These are phyloP conservation scores for Cheilosia vernalis DNA, from an alignment of 2,888 invertebrate species.

Conservation along the genomic window DNA sequence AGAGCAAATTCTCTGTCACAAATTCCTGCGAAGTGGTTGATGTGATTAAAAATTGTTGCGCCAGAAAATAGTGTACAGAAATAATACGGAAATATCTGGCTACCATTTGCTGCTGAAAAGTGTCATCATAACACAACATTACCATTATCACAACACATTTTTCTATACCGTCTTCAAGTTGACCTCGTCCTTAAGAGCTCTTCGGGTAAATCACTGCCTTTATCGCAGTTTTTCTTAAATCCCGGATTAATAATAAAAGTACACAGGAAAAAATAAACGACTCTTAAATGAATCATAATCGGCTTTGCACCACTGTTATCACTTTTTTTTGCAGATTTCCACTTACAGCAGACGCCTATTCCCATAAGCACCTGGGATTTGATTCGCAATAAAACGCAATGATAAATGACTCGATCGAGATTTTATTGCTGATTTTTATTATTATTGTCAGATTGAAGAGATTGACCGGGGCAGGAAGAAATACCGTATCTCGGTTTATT, in stretches of 20 bases:
- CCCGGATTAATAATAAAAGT: neutral
- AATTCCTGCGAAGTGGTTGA: no score
- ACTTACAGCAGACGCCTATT: constrained; percentile 14
- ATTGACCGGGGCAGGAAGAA: constrained; percentile 23
- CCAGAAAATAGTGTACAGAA: no score
- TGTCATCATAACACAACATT: no score
- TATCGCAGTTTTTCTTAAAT: neutral
- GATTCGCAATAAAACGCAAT: constrained; percentile 44
- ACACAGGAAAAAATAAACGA: constrained; percentile 28
- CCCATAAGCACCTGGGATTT: constrained; percentile 52
- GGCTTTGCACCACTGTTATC: constrained; percentile 35
- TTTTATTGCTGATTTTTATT: constrained; percentile 55
- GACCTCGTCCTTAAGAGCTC: neutral
- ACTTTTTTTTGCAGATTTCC: neutral
- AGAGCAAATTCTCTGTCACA: no score
- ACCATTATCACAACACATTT: no score
- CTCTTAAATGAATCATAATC: constrained; percentile 45
- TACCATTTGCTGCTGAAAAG: no score
- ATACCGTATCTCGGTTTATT: neutral
- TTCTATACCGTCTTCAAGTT: no score
- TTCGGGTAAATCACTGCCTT: neutral
- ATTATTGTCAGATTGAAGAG: constrained; percentile 36
- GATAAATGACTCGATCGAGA: constrained; percentile 36
- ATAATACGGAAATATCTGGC: no score
- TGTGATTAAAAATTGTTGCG: no score